A percentile compares a stretch with the other conserved stretches of the same genome.
These are phyloP conservation scores for Cylindroiulus punctatus DNA, from an alignment of 2,888 invertebrate species.

Conservation along the genomic window DNA sequence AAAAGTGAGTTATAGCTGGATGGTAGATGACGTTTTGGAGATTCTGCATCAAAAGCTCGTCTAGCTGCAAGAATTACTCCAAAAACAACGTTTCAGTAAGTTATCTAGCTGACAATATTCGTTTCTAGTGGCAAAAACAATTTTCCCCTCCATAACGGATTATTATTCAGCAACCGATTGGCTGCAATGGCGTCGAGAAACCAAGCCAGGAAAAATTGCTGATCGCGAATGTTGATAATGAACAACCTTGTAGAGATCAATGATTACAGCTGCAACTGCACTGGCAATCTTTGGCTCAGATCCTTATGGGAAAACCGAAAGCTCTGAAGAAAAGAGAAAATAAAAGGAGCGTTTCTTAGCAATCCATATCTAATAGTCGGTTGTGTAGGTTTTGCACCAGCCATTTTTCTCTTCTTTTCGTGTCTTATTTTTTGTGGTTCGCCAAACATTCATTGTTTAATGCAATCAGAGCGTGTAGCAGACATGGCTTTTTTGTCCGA, in stretches of 20 bases:
- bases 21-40: neutral
- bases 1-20: neutral
- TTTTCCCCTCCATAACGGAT: neutral
- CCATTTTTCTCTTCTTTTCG: neutral
- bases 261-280: conserved; percentile 18
- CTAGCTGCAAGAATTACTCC: neutral
- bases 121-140: conserved; percentile 10
- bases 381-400: neutral
- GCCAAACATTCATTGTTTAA: conserved; percentile 10
- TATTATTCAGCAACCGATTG: neutral
- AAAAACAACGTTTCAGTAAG: neutral
- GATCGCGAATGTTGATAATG: neutral
- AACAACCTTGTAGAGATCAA: conserved; percentile 18
- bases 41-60: conserved; percentile 3
- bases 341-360: neutral
- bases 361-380: neutral
- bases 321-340: neutral
- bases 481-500: conserved; percentile 1
- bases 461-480: conserved; percentile 10
- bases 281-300: neutral
- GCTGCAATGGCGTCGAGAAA: neutral
- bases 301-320: neutral
- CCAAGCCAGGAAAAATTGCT: neutral
- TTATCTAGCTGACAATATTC: neutral
- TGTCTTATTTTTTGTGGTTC: neutral